Percentiles rank a stretch among this genome's conserved stretches.
Conservation (phyloP, 2,797 vertebrate genomes). For the Onychomys torridus region DNA sequence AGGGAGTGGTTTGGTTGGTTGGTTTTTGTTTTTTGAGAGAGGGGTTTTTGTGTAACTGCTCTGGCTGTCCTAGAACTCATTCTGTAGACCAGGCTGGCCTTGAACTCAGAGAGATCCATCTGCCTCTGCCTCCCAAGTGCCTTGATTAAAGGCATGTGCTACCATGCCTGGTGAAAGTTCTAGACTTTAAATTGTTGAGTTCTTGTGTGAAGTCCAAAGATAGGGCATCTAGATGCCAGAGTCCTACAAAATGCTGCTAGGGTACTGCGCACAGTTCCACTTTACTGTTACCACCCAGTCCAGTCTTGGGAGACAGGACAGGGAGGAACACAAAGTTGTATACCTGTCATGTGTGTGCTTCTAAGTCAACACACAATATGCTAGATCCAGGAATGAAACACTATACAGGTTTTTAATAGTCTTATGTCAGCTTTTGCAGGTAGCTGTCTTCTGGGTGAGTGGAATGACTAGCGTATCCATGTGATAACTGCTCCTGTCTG, state of each 20-base stretch:
- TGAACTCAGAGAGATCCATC: background rate
- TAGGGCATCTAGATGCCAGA: background rate
- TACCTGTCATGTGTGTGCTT: background rate
- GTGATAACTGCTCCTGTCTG: background rate
- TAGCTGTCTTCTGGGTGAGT: background rate
- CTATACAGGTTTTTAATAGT: background rate
- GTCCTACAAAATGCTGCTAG: background rate
- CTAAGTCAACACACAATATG: background rate
- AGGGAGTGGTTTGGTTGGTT: background rate
- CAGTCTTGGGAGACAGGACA: background rate
- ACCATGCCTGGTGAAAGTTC: background rate
- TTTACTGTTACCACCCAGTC: background rate
- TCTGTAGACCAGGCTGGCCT: background rate
- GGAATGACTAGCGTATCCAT: background rate
- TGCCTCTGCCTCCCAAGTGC: background rate
- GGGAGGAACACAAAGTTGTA: background rate
- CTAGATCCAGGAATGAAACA: background rate
- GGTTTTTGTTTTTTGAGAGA: background rate
- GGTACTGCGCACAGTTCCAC: background rate
- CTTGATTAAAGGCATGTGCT: background rate
- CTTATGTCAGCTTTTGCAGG: background rate
- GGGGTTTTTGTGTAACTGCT: background rate
- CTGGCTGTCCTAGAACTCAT: background rate
- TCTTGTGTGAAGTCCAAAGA: background rate
- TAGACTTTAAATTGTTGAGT: background rate